Conservation (phyloP, 2,797 vertebrate genomes). For the Lagodon rhomboides region DNA sequence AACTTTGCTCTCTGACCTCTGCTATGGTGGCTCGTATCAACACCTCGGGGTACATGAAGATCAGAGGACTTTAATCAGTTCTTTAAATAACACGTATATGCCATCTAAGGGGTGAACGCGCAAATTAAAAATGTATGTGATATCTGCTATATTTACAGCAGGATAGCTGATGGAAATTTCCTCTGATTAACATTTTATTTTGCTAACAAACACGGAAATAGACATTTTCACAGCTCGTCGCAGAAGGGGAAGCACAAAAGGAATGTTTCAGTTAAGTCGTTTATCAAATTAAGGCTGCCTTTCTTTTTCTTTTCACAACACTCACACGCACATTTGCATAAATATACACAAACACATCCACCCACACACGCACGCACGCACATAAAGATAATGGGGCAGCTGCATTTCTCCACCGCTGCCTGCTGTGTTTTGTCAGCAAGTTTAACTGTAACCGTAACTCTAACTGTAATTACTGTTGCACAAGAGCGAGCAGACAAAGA, state of each 20-base stretch:
- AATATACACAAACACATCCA: slow-evolving; percentile 43
- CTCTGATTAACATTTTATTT: not conserved
- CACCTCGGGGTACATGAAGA: not conserved
- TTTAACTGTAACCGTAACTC: slow-evolving; percentile 70
- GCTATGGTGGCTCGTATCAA: too few relatives aligned
- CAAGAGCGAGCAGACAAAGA: slow-evolving; percentile 62
- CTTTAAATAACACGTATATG: not conserved
- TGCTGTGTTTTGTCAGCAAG: slow-evolving; percentile 78
- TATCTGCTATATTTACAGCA: not conserved
- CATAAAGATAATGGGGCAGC: slow-evolving; percentile 63
- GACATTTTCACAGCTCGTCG: not conserved
- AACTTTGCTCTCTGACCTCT: not conserved
- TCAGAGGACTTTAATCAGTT: not conserved
- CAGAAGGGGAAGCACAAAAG: not conserved
- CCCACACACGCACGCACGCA: slow-evolving; percentile 13
- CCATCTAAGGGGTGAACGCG: not conserved
- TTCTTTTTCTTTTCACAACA: slow-evolving; percentile 19
- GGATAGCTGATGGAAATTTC: not conserved
- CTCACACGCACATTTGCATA: slow-evolving; percentile 40
- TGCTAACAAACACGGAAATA: not conserved
- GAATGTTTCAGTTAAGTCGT: not conserved
- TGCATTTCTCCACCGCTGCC: slow-evolving; percentile 49
- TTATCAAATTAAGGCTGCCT: slow-evolving; percentile 13
- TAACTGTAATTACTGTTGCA: slow-evolving; percentile 74
- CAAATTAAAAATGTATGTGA: not conserved